Evolutionary conservation across 2,113 vertebrate species (phyloP).

Genomic region (Barbus barbus): DNA sequence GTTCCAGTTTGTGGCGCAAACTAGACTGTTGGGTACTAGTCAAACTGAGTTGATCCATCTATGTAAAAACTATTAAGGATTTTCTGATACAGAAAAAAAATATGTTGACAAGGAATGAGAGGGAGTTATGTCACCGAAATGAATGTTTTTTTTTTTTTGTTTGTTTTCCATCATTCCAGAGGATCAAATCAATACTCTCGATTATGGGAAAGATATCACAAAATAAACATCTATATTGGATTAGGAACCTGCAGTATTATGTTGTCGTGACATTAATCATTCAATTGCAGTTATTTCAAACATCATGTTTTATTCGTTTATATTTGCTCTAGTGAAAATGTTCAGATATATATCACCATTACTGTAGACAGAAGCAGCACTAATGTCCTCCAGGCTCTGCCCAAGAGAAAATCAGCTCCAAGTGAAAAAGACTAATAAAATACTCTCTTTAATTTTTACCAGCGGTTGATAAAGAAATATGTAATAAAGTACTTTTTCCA

Average conservation of each 20-base stretch:
- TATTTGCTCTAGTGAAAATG: slow-evolving; percentile 45
- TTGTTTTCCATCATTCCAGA: slow-evolving; percentile 63
- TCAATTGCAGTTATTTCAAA: slow-evolving; percentile 25
- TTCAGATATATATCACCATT: slow-evolving; percentile 55
- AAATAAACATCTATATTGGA: slow-evolving; percentile 73
- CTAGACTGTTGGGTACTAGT: slow-evolving; percentile 53
- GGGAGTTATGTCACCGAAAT: slow-evolving; percentile 43
- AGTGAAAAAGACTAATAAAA: slow-evolving; percentile 71
- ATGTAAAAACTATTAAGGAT: slow-evolving; percentile 71
- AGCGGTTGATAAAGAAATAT: slow-evolving; percentile 83
- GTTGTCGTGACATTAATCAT: slow-evolving; percentile 44
- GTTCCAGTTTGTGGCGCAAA: slow-evolving; percentile 63
- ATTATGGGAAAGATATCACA: slow-evolving; percentile 67
- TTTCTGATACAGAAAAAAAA: slow-evolving; percentile 84
- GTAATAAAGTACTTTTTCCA: slow-evolving; percentile 76
- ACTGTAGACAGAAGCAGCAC: slow-evolving; percentile 88
- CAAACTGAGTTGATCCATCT: slow-evolving; percentile 71
- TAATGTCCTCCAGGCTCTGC: slow-evolving; percentile 89
- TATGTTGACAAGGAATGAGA: slow-evolving; percentile 66
- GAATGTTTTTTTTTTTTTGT: slow-evolving; percentile 50
- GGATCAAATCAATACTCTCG: slow-evolving; percentile 65
- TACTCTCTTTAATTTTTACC: slow-evolving; percentile 76
- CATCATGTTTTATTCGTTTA: slow-evolving; percentile 45
- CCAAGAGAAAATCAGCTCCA: slow-evolving; percentile 84
- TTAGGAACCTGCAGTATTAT: slow-evolving; percentile 52